These are phyloP conservation scores for Pseudonaja textilis DNA, from an alignment of 2,113 vertebrate genomes.

Conservation along the genomic window DNA sequence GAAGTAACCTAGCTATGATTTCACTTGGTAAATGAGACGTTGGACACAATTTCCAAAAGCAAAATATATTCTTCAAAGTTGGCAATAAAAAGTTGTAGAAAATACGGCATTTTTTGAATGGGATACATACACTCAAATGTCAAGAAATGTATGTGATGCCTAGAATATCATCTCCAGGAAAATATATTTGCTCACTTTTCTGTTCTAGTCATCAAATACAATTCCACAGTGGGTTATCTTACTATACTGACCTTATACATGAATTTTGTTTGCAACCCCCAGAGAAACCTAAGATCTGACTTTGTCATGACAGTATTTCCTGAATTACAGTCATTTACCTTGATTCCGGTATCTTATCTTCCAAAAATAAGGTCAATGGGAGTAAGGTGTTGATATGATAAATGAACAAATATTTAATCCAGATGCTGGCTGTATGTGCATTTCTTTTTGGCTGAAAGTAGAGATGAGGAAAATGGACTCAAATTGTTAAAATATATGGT, in stretches of 20 bases:
- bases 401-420: slow-evolving; percentile 44
- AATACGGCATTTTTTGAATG: neutral
- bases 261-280: slow-evolving; percentile 45
- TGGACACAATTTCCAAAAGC: neutral
- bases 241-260: slow-evolving; percentile 31
- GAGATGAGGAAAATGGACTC: slow-evolving; percentile 11
- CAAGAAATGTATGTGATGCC: neutral
- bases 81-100: neutral
- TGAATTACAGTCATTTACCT: slow-evolving; percentile 24
- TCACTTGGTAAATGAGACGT: neutral
- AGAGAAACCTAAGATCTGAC: slow-evolving; percentile 38
- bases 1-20: fast-evolving
- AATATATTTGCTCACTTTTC: slow-evolving; percentile 30
- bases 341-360: slow-evolving; percentile 6
- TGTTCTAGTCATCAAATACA: slow-evolving; percentile 37
- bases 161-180: slow-evolving; percentile 15
- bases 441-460: slow-evolving; percentile 27
- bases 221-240: slow-evolving; percentile 40
- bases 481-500: neutral
- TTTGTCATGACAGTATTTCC: slow-evolving; percentile 40
- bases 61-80: neutral
- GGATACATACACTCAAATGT: slow-evolving; percentile 11
- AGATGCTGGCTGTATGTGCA: slow-evolving; percentile 36
- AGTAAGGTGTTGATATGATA: slow-evolving; percentile 40
- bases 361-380: slow-evolving; percentile 22